Base-by-base conservation (phyloP, 2,797 vertebrate species). In the Geotria australis region DNA sequence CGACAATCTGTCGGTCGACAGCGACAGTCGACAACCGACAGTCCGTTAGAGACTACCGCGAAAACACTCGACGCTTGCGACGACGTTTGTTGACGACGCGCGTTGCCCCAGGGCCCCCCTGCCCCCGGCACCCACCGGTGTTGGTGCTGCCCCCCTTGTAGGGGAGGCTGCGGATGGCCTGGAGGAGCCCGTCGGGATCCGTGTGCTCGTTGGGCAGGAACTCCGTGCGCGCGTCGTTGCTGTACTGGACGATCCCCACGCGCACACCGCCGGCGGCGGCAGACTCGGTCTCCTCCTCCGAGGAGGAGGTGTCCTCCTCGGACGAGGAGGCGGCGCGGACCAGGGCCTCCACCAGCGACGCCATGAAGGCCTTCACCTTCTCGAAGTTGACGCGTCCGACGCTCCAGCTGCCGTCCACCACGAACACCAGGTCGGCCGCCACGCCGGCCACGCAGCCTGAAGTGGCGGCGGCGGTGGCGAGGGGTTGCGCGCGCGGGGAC, bases 381-480 rank as follows among this genome's bases (percentile, higher is more conserved):
- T 76, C 73, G 24, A 95, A 91, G 68, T 93, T 85, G 3, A 70
- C 72, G 64, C 73, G 74, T 9, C 81, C 80, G 7, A 82, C 76
- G 10, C 77, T 83, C 78, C 76, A 81, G 10, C 86, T 91, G 57
- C 83, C 82, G 58, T 88, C 86, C 64, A 93, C 77, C 56, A 95
- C 64, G 60, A 95, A 86, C 56, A 83, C 76, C 63, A 98, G 60
- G 61, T 98, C 91, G 6, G 77, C 78, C 5, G 80, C 65, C 56
- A 81, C 69, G 55, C 78, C 74, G 60, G 68, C 63, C 7, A 83
- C 79, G 67, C 91, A 95, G 69, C 71, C 91, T 94, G 73, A 59
- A 75, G 65, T 46, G 64, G 2, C 68, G 60, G 38, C 58, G 57
- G 57, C 59, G 7, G 48, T 5, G 47, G 9, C 46, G 7, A 14